A percentile compares a stretch with the other conserved stretches of the same genome.
phyloP scores from a whole-genome alignment of 2,888 invertebrate species.

The Galerucella pusilla region DNA sequence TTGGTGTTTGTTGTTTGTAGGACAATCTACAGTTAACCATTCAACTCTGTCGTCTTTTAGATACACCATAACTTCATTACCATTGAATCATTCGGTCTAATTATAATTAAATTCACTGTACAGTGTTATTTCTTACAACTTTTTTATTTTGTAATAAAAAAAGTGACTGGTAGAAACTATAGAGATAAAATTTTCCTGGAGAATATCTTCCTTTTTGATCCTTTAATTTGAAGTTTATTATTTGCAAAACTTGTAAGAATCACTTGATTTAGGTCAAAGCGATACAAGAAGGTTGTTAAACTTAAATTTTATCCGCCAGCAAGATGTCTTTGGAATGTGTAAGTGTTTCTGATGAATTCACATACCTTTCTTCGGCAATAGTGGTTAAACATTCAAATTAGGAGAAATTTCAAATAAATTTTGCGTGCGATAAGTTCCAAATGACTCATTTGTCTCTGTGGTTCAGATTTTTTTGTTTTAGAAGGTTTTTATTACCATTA shows the following conservation, averaged over 20 bases:
- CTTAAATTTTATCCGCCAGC: constrained; percentile 33
- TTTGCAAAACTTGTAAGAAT: constrained; percentile 3
- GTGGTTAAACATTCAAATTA: constrained; percentile 31
- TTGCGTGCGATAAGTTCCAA: constrained; percentile 7
- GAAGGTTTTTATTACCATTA: no score
- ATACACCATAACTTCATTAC: constrained; percentile 25
- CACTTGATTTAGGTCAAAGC: constrained; percentile 31
- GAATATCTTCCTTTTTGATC: no score
- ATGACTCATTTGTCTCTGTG: neutral
- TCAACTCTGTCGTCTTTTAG: constrained; percentile 1
- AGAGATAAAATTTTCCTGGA: no score
- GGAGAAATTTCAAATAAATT: constrained; percentile 28
- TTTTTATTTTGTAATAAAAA: no score
- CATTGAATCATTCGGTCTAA: constrained; percentile 3
- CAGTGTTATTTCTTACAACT: no score
- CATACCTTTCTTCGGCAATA: constrained; percentile 15
- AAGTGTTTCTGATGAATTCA: constrained; percentile 28
- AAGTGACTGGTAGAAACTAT: no score
- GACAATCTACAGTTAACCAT: constrained; percentile 35
- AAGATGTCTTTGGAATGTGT: constrained; percentile 32
- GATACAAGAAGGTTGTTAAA: constrained; percentile 38
- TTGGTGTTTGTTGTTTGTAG: constrained; percentile 32
- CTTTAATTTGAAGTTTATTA: neutral
- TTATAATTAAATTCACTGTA: neutral
- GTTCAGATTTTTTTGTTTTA: no score